Conservation (phyloP, 92 coral and sea anemone species). For the Siderastrea radians region DNA sequence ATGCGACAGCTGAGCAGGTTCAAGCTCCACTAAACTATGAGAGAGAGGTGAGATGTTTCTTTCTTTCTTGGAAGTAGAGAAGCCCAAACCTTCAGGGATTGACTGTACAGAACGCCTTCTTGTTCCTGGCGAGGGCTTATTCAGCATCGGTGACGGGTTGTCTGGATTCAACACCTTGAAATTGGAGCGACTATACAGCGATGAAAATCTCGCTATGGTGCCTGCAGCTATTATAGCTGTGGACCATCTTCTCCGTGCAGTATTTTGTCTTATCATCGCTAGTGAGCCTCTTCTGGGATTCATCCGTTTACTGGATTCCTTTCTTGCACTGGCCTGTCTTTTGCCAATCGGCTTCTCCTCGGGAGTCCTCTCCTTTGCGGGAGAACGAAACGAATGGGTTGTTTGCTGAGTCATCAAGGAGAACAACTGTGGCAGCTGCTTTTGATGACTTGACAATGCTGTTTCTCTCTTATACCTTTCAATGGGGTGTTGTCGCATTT, state of each 20-base stretch:
- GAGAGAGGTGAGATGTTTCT: not conserved
- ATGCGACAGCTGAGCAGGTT: not conserved
- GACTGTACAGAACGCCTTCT: constrained; percentile 14
- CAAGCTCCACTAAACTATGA: not conserved
- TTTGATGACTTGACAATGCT: not conserved
- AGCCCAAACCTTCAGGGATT: not conserved
- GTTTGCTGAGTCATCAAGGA: constrained; percentile 16
- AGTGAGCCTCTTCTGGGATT: not conserved
- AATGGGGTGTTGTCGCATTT: not conserved
- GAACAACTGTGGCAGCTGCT: constrained; percentile 26
- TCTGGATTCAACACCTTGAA: not conserved
- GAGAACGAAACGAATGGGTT: constrained; percentile 30
- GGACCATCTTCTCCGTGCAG: constrained; percentile 4
- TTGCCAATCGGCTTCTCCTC: not conserved
- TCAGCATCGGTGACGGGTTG: not conserved
- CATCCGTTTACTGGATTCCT: not conserved
- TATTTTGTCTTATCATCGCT: not conserved
- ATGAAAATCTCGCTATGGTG: constrained; percentile 5
- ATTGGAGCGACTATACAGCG: constrained; percentile 22
- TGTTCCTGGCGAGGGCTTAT: not conserved
- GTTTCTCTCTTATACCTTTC: too few species aligned
- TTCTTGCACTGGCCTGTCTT: not conserved
- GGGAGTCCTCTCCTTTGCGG: constrained; percentile 4
- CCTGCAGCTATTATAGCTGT: not conserved
- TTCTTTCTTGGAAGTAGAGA: not conserved